These are phyloP conservation scores for Periophthalmodon schlosseri DNA, from an alignment of 2,113 vertebrate genomes.

Conservation along the genomic window DNA sequence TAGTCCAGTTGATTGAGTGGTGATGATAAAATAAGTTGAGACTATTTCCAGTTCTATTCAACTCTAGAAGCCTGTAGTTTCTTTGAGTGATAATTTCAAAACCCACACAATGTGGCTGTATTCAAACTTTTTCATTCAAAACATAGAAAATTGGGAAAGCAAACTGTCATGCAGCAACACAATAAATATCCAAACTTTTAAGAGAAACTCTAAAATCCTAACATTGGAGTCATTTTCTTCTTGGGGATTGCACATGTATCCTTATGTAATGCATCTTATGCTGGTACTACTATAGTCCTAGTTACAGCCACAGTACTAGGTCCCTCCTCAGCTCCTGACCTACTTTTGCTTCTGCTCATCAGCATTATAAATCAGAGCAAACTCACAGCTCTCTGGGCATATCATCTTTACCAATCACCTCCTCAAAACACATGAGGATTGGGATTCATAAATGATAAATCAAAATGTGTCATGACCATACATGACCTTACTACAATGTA, in stretches of 20 bases:
- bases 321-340: constrained; percentile 17
- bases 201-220: too few relatives aligned
- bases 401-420: constrained; percentile 34
- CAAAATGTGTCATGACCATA: constrained; percentile 3
- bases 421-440: constrained; percentile 29
- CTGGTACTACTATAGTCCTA: neutral
- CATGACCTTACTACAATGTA: neutral
- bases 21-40: too few relatives aligned
- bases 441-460: constrained; percentile 31
- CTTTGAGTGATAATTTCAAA: too few relatives aligned
- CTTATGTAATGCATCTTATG: neutral
- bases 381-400: constrained; percentile 18
- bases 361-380: constrained; percentile 25
- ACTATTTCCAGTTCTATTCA: too few relatives aligned
- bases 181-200: too few relatives aligned
- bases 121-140: too few relatives aligned
- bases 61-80: too few relatives aligned
- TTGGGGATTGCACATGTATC: neutral
- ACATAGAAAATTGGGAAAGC: too few relatives aligned
- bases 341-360: constrained; percentile 14
- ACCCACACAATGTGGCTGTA: too few relatives aligned
- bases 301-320: neutral
- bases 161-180: too few relatives aligned
- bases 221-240: neutral
- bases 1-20: too few relatives aligned